phyloP scores from a whole-genome alignment of 2,888 invertebrate genomes.

The Tiliacea aurago region DNA sequence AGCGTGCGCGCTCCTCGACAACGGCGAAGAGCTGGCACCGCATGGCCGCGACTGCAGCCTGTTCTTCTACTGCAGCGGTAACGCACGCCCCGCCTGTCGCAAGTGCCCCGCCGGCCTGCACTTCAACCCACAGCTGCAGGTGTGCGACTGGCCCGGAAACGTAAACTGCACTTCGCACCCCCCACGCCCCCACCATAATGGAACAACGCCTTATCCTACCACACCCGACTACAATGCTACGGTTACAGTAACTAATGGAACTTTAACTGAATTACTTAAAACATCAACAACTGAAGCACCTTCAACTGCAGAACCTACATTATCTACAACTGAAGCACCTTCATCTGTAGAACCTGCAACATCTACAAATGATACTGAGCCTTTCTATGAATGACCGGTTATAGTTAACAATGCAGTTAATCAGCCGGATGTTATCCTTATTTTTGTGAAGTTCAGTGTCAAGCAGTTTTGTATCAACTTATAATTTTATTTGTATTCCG shows the following conservation, averaged over 20 bases:
- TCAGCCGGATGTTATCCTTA: background rate
- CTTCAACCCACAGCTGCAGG: slow-evolving; percentile 69
- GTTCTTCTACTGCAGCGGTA: slow-evolving; percentile 71
- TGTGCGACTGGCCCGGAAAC: slow-evolving; percentile 67
- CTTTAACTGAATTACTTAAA: too few relatives aligned
- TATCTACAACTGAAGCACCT: too few relatives aligned
- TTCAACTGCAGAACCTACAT: too few relatives aligned
- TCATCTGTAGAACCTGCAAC: too few relatives aligned
- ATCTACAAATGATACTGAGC: background rate
- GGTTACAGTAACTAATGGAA: background rate
- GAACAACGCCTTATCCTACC: background rate
- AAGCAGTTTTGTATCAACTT: background rate
- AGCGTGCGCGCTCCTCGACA: slow-evolving; percentile 64
- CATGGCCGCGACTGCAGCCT: slow-evolving; percentile 74
- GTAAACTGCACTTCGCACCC: slow-evolving; percentile 61
- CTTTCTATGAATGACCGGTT: background rate
- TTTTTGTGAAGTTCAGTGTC: background rate
- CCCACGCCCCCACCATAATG: background rate
- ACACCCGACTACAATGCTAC: background rate
- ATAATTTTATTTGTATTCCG: background rate
- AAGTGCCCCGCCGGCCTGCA: slow-evolving; percentile 70
- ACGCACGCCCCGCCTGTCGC: slow-evolving; percentile 66
- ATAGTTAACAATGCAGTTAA: background rate
- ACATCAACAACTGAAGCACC: too few relatives aligned
- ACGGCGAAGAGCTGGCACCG: slow-evolving; percentile 58